Percentiles rank a stretch among this genome's conserved stretches.
Evolutionary conservation across 37 sponge, comb jelly and placozoan genomes (phyloP).

Genomic region (Diacarnus erythraeanus): DNA sequence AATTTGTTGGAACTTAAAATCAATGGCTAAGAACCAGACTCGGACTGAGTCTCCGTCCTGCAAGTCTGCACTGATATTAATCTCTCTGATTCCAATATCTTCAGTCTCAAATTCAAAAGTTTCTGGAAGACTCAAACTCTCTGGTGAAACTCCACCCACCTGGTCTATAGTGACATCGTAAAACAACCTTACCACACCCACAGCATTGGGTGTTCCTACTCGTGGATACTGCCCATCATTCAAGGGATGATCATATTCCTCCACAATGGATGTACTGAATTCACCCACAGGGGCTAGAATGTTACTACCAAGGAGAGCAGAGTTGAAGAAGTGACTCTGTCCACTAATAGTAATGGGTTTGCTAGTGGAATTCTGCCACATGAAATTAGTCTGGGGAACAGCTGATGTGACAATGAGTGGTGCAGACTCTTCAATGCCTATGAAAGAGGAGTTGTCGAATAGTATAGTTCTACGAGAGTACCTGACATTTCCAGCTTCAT

Average conservation of each 20-base stretch:
- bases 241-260: slow-evolving; percentile 67
- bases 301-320: slow-evolving; percentile 40
- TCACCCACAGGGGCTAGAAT: slow-evolving; percentile 68
- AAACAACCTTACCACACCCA: slow-evolving; percentile 46
- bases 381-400: slow-evolving; percentile 32
- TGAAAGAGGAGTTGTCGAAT: slow-evolving; percentile 47
- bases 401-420: slow-evolving; percentile 57
- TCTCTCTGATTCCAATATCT: slow-evolving; percentile 52
- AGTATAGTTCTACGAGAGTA: slow-evolving; percentile 50
- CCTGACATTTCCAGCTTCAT: slow-evolving; percentile 63
- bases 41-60: slow-evolving; percentile 70
- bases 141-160: slow-evolving; percentile 32
- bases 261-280: slow-evolving; percentile 13
- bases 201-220: slow-evolving; percentile 62
- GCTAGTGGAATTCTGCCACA: slow-evolving; percentile 66
- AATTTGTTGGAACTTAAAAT: slow-evolving; percentile 26
- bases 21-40: slow-evolving; percentile 71
- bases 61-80: slow-evolving; percentile 2
- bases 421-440: slow-evolving; percentile 28
- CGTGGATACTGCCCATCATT: slow-evolving; percentile 50
- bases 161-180: slow-evolving; percentile 44
- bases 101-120: slow-evolving; percentile 9
- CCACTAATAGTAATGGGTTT: slow-evolving; percentile 44
- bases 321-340: slow-evolving; percentile 78
- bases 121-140: slow-evolving; percentile 18